Evolutionary conservation across 2,113 vertebrate genomes (phyloP).

Genomic region (Cyrtonyx montezumae): DNA sequence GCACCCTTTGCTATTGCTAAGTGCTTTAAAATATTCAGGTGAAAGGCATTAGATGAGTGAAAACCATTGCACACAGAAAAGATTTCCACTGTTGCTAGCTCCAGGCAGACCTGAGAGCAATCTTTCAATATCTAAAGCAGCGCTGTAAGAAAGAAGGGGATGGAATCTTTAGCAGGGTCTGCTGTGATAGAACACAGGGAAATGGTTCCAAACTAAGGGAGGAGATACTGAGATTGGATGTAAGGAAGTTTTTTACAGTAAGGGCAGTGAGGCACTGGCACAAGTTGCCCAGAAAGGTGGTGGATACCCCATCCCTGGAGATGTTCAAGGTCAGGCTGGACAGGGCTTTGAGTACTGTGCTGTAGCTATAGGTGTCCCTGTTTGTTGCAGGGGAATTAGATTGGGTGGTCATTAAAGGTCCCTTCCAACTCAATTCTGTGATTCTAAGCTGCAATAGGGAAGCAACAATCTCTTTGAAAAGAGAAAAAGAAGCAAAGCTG

Average conservation of each 20-base stretch:
- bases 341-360: background rate
- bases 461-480: slow-evolving; percentile 37
- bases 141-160: background rate
- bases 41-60: background rate
- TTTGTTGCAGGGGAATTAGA: background rate
- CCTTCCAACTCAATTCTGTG: background rate
- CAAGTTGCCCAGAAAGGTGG: background rate
- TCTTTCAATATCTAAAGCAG: too few relatives aligned
- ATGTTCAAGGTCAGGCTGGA: background rate
- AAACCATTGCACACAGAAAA: accelerated
- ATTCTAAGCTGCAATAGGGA: background rate
- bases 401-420: background rate
- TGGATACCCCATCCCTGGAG: background rate
- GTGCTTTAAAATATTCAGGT: background rate
- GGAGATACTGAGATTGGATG: background rate
- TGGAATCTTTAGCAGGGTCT: background rate
- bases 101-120: too few relatives aligned
- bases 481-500: background rate
- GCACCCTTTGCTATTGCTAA: background rate
- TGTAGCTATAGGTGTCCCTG: background rate
- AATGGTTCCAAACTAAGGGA: background rate
- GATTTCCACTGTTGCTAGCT: background rate
- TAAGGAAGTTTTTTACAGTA: background rate
- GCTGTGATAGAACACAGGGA: background rate
- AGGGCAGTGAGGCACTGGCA: background rate